Base-by-base conservation (phyloP, 2,888 invertebrate species). In the Eupsilia transversa region DNA sequence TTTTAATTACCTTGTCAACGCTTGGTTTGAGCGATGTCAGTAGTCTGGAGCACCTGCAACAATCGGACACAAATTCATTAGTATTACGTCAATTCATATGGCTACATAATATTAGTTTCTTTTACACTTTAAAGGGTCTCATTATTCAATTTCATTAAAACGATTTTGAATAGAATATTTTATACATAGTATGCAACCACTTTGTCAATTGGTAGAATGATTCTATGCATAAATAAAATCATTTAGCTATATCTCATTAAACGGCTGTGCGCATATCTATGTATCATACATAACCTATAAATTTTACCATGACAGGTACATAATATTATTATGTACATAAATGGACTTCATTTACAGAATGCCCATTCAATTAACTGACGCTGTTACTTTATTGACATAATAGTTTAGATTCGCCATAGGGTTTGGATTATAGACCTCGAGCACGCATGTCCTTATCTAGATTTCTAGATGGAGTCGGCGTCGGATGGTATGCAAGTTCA, bases 401-500 rank as follows among this genome's bases (percentile, higher is more conserved):
- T 90, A 91, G 91, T 89, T 92, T 86, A 89, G 87, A 89, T 90
- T 90, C 84, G 89, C 90, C 89, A 85, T 70, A 73, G 63, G 84
- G 66, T 63, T 85, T 86, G 80, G 87, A 89, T 91, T 91, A 92
- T 92, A 90, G 91, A 80, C 87, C 84, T 86, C 73, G 85, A 87
- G 90, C 94, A 93, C 92, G 93, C 93, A 93, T 92, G 90, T 88
- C 85, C 80, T 83, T 92, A 93, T 93, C 92, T 89, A 88, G 90
- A 92, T 88, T 88, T 88, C 86, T 86, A 91, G 88, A 88, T 88
- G 87, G 27, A 80, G 63, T 86, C 86, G 76, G 86, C 86, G 79
- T 85, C 86, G 86, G 86, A 88, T 88, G 87, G 91, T 88, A 87
- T 89, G 87, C 89, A 87, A 87, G 88, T 89, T 89, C 89, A 91